Percentiles rank a stretch among this genome's conserved stretches.
Evolutionary conservation across 2,113 vertebrate genomes (phyloP).

Genomic region (Sinocyclocheilus anophthalmus): DNA sequence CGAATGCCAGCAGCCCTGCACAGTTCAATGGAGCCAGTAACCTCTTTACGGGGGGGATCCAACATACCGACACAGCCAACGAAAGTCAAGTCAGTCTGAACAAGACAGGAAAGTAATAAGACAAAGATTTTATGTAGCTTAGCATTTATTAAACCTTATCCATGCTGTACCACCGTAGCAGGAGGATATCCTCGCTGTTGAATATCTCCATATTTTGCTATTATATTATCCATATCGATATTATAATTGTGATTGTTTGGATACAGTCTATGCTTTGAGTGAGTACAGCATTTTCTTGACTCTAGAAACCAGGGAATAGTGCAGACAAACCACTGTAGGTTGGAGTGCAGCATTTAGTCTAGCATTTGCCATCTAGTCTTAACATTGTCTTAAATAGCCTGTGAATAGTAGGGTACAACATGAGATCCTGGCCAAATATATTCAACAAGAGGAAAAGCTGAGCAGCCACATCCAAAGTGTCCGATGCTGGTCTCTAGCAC

Average conservation of each 20-base stretch:
- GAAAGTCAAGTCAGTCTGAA: conserved; percentile 85
- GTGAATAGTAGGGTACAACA: neutral
- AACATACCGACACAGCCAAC: conserved; percentile 94
- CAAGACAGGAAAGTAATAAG: neutral
- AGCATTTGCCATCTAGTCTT: too few relatives aligned
- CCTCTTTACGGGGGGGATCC: conserved; percentile 93
- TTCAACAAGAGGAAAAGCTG: neutral
- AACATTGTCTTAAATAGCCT: too few relatives aligned
- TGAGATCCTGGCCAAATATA: neutral
- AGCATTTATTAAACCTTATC: neutral
- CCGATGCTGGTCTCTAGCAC: neutral
- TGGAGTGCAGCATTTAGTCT: too few relatives aligned
- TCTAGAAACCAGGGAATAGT: neutral
- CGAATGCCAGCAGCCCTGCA: conserved; percentile 78
- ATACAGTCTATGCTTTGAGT: neutral
- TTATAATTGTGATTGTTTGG: neutral
- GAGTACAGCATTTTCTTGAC: neutral
- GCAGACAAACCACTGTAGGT: too few relatives aligned
- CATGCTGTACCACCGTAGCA: neutral
- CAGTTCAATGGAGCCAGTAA: conserved; percentile 83
- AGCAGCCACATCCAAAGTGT: neutral
- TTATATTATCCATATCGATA: neutral
- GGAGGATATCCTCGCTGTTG: neutral
- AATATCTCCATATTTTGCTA: neutral
- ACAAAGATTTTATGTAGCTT: neutral